phyloP scores from a whole-genome alignment of 2,888 invertebrate genomes.

The Protophormia terraenovae region DNA sequence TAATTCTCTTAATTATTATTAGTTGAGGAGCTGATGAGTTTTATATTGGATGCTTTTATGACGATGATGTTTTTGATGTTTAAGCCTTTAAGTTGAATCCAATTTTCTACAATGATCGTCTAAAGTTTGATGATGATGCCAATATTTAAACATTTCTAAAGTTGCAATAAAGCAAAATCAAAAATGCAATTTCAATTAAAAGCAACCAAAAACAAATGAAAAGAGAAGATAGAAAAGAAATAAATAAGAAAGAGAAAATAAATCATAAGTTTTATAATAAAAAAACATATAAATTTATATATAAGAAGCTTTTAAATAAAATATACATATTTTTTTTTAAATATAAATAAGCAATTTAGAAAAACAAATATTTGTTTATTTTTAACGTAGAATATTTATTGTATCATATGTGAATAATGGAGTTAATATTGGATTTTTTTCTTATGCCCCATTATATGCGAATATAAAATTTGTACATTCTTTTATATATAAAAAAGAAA shows the following conservation, averaged over 20 bases:
- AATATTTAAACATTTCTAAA: slow-evolving; percentile 66
- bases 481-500: no score
- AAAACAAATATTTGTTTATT: neutral
- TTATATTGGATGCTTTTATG: slow-evolving; percentile 43
- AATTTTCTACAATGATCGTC: slow-evolving; percentile 60
- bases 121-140: slow-evolving; percentile 58
- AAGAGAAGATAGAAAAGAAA: slow-evolving; percentile 40
- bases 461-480: no score
- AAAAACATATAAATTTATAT: slow-evolving; percentile 35
- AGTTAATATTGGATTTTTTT: neutral
- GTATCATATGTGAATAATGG: slow-evolving; percentile 12
- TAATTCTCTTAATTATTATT: neutral
- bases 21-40: neutral
- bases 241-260: slow-evolving; percentile 48
- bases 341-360: slow-evolving; percentile 37
- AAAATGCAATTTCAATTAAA: slow-evolving; percentile 58
- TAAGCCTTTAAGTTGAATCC: slow-evolving; percentile 57
- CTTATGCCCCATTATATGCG: slow-evolving; percentile 20
- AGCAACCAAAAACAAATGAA: slow-evolving; percentile 59
- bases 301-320: slow-evolving; percentile 12
- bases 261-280: slow-evolving; percentile 47
- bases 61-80: slow-evolving; percentile 43
- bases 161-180: slow-evolving; percentile 65
- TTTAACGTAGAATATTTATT: no score
- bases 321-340: neutral